Percentiles rank a stretch among this genome's conserved stretches.
Evolutionary conservation across 92 coral and sea anemone species (phyloP).

Genomic region (Paragorgia papillata): DNA sequence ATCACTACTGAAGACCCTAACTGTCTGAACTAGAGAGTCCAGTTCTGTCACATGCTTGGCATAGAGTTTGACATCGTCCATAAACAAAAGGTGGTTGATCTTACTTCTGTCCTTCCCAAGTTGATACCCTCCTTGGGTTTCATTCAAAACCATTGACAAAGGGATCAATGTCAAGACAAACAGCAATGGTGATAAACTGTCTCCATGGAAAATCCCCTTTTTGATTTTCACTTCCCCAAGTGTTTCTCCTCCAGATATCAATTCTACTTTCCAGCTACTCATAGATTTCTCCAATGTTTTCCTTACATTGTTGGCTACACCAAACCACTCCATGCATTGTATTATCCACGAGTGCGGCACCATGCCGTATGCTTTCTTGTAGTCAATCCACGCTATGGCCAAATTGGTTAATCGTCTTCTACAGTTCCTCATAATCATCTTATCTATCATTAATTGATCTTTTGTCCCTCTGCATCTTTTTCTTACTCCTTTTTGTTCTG

Average conservation of each 20-base stretch:
- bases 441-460: conserved; percentile 51
- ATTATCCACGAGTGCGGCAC: conserved; percentile 57
- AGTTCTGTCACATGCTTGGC: conserved; percentile 39
- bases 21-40: conserved; percentile 50
- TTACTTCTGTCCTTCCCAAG: conserved; percentile 16
- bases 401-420: conserved; percentile 37
- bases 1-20: conserved; percentile 41
- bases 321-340: too few species aligned
- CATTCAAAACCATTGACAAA: neutral
- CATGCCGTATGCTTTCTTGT: conserved; percentile 51
- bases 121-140: conserved; percentile 17
- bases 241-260: too few species aligned
- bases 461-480: conserved; percentile 46
- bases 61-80: conserved; percentile 53
- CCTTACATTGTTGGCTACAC: conserved; percentile 9
- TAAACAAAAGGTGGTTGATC: conserved; percentile 48
- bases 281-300: conserved; percentile 37
- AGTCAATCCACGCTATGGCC: conserved; percentile 58
- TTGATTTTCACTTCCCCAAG: too few species aligned
- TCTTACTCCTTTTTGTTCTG: conserved; percentile 52
- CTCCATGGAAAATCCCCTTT: too few species aligned
- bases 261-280: conserved; percentile 8
- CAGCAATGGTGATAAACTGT: too few species aligned
- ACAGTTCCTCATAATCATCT: conserved; percentile 44
- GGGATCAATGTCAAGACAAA: too few species aligned